Base-by-base conservation (phyloP, 2,113 vertebrate genomes). In the Ciconia boyciana region DNA sequence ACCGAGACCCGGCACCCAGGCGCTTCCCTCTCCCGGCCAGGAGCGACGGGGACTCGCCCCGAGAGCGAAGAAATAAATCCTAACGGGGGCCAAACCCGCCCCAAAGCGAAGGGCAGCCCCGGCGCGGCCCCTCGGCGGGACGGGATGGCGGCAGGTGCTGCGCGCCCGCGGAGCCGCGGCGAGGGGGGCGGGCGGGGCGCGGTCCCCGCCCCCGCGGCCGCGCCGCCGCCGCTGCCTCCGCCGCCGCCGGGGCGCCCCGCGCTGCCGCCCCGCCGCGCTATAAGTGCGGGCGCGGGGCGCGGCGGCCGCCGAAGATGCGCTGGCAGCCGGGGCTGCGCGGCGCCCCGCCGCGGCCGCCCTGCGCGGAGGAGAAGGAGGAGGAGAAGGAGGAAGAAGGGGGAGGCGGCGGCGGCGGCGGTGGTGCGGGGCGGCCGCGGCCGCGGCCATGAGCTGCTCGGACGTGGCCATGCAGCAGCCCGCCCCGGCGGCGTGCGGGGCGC, bases 391-490 rank as follows among this genome's bases (percentile, higher is more conserved):
- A 80, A 20, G 57, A 22, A 31, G 79, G 92, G 13, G 86, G 70
- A 48, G 52, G 82, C 43, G 55, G 77, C 39, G 80, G 87, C 28
- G 55, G 77, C 43, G 80, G 87, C 28, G 55, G 96, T 75, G 55
- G 96, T 75, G 96, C 92, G 51, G 90, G 29, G 31, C 64, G 68
- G 94, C 91, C 61, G 26, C 39, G 68, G 89, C 84, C 52, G 96
- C 84, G 97, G 99, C 98, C 97, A 99, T 99, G 99, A 99, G 99
- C 97, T 99, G 99, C 98, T 98, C 99, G 97, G 99, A 99, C 98
- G 99, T 99, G 98, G 98, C 98, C 98, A 99, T 99, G 98, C 96
- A 98, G 97, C 99, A 99, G 96, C 98, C 98, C n/a, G 93, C 18
- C 88, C 95, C 91, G 96, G 91, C 96, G 97, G 94, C 97, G 75